Percentiles rank a stretch among this genome's conserved stretches.
phyloP scores from a whole-genome alignment of 2,797 vertebrate genomes.

The Rallus crepitans region DNA sequence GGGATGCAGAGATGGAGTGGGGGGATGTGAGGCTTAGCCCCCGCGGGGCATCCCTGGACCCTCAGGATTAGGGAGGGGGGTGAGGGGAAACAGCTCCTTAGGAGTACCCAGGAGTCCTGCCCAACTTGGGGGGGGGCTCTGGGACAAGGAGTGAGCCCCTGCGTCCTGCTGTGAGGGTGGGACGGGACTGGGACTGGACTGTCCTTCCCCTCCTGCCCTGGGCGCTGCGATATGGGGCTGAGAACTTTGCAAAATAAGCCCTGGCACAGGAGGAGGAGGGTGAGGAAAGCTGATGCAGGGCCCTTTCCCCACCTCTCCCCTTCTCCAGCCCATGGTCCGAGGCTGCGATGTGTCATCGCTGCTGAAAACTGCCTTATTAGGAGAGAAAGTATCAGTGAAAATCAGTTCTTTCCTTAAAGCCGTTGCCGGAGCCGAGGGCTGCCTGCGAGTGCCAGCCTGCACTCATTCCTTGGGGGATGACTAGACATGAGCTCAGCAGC shows the following conservation, averaged over 20 bases:
- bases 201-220: neutral
- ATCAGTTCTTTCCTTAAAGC: constrained; percentile 59
- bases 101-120: neutral
- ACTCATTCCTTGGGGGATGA: constrained; percentile 35
- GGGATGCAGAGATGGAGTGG: neutral
- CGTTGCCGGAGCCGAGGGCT: neutral
- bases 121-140: neutral
- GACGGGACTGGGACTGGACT: rapidly evolving
- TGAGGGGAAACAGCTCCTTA: rapidly evolving
- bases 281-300: neutral
- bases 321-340: neutral
- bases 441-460: constrained; percentile 11
- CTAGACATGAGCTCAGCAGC: constrained; percentile 53
- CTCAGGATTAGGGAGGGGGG: neutral
- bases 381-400: constrained; percentile 61
- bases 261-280: neutral
- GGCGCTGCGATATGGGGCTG: neutral
- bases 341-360: constrained; percentile 41
- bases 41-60: neutral
- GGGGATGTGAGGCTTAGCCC: neutral
- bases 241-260: neutral
- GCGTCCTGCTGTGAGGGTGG: rapidly evolving
- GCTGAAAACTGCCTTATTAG: constrained; percentile 65
- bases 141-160: neutral
- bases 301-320: constrained; percentile 6